phyloP scores from a whole-genome alignment of 2,113 vertebrate genomes.

The Dipodomys stephensi region DNA sequence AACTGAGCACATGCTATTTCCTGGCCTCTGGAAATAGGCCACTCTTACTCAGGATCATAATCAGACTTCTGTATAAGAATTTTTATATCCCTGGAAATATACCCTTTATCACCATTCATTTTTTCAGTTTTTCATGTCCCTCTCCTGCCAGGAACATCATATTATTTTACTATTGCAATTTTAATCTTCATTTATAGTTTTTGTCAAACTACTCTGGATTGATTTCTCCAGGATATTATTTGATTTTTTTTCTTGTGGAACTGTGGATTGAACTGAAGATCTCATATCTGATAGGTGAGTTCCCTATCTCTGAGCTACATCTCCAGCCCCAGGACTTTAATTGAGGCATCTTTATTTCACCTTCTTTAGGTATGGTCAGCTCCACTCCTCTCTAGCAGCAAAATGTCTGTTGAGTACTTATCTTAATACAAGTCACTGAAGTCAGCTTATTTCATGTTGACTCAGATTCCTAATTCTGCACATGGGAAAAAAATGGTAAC shows the following conservation, averaged over 20 bases:
- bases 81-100: no score
- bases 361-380: no score
- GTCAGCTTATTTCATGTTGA: neutral
- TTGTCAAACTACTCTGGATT: neutral
- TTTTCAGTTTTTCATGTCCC: neutral
- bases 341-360: neutral
- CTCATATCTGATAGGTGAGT: no score
- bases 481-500: neutral
- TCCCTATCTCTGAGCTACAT: no score
- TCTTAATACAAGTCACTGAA: no score
- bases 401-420: neutral
- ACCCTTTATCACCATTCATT: neutral
- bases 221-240: neutral
- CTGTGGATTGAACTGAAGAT: no score
- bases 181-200: neutral
- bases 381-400: neutral
- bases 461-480: neutral
- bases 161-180: neutral
- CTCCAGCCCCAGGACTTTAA: no score
- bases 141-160: neutral
- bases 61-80: neutral
- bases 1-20: neutral
- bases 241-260: no score
- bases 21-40: rapidly evolving
- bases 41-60: no score